Evolutionary conservation across 2,797 vertebrate species (phyloP), one percentile per base, ranked within the genome.

Genomic region (Karalla daura): DNA sequence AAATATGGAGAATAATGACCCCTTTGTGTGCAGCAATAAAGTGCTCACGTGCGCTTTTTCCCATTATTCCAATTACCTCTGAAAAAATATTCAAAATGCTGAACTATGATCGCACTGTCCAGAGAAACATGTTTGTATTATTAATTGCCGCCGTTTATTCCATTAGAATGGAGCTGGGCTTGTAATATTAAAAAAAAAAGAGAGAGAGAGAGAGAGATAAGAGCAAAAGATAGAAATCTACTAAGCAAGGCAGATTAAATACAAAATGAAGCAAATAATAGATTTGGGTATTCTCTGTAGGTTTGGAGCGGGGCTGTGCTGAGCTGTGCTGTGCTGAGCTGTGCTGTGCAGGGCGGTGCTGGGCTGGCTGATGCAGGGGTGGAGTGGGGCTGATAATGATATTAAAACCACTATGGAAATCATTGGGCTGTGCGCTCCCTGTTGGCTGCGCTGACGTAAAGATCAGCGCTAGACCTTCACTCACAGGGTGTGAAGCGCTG

Each of bases 351-450:
- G 70, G 1, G 51, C 76, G 58, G 55, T 27, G 67, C 55, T 67
- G 27, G 17, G 27, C 71, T 63, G 89, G 74, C 85, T 88, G 88
- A 80, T 58, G 33, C 73, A 68, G 87, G n/a, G 83, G 83, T 86
- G 87, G 85, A 85, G 75, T 56, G 83, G 80, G 81, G 90, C 88
- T 91, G 93, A 93, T 94, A 94, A 94, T 93, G 89, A 94, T 93
- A 91, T 93, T 91, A 92, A 92, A 94, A 81, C 91, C 92, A 92
- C 92, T 85, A 69, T 92, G 92, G 92, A 93, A 94, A 93, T 93
- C 86, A 92, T 71, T 78, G 80, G 76, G 80, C 81, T 89, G 81
- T 79, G 55, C 63, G 85, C 70, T 93, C 92, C 92, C 94, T 73
- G 68, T 86, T 91, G 93, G 83, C 88, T 71, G 28, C 70, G 78